phyloP scores from a whole-genome alignment of 2,888 invertebrate genomes.

The Allolobophora icterica region DNA sequence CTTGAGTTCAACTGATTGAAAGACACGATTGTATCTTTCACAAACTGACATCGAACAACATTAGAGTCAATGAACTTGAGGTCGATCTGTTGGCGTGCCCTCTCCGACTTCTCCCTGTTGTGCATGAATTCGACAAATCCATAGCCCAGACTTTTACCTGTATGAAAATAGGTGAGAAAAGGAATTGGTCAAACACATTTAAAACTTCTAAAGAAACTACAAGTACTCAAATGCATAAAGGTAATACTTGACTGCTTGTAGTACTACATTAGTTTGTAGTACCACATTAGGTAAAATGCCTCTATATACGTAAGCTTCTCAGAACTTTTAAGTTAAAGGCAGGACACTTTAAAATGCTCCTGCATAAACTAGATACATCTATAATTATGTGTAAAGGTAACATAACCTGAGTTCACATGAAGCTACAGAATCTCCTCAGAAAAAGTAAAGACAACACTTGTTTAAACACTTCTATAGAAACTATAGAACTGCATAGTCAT shows the following conservation, averaged over 20 bases:
- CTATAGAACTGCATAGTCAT: background rate
- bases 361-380: background rate
- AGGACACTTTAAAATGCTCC: background rate
- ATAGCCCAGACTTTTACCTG: slow-evolving; percentile 69
- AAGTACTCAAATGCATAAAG: background rate
- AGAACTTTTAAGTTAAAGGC: background rate
- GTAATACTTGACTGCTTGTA: too few relatives aligned
- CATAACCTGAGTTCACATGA: background rate
- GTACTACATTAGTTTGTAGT: background rate
- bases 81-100: slow-evolving; percentile 67
- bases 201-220: background rate
- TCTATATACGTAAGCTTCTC: background rate
- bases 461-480: background rate
- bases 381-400: background rate
- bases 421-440: background rate
- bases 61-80: slow-evolving; percentile 62
- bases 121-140: slow-evolving; percentile 69
- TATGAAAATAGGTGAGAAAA: background rate
- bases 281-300: too few relatives aligned
- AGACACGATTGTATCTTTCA: slow-evolving; percentile 66
- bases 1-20: slow-evolving; percentile 68
- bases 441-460: background rate
- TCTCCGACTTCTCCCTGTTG: slow-evolving; percentile 67
- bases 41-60: slow-evolving; percentile 68
- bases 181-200: background rate